Evolutionary conservation across 2,113 vertebrate species (phyloP).

Genomic region (Leiothrix lutea): DNA sequence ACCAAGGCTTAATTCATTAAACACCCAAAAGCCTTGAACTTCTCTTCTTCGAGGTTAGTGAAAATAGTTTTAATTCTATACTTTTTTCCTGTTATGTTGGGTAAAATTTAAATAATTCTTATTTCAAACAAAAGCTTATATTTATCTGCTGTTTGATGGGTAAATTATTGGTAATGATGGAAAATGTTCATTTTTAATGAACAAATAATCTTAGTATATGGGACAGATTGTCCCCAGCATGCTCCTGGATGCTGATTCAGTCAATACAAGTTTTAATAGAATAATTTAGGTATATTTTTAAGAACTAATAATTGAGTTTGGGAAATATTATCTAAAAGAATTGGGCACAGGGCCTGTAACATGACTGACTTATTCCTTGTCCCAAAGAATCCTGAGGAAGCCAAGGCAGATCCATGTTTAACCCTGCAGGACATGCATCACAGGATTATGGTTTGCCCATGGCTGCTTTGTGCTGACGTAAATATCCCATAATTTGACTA

Average conservation of each 20-base stretch:
- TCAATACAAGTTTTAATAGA: not conserved
- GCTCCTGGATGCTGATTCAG: not conserved
- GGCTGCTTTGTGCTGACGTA: not conserved
- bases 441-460: not conserved
- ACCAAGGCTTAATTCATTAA: constrained; percentile 31
- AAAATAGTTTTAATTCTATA: not conserved
- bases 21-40: not conserved
- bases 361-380: not conserved
- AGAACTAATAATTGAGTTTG: not conserved
- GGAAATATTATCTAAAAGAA: not conserved
- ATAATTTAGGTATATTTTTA: not conserved
- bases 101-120: not conserved
- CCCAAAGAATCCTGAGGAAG: not conserved
- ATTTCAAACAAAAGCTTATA: not conserved
- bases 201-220: not conserved
- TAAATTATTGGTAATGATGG: not conserved
- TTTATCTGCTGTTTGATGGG: not conserved
- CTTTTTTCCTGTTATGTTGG: not conserved
- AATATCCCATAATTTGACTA: not conserved
- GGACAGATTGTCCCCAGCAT: not conserved
- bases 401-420: not conserved
- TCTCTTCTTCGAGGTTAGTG: not conserved
- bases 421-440: accelerated
- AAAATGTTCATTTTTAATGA: not conserved
- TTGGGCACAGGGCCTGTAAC: not conserved